Conservation (phyloP, 2,113 vertebrate species). For the Kryptolebias marmoratus region DNA sequence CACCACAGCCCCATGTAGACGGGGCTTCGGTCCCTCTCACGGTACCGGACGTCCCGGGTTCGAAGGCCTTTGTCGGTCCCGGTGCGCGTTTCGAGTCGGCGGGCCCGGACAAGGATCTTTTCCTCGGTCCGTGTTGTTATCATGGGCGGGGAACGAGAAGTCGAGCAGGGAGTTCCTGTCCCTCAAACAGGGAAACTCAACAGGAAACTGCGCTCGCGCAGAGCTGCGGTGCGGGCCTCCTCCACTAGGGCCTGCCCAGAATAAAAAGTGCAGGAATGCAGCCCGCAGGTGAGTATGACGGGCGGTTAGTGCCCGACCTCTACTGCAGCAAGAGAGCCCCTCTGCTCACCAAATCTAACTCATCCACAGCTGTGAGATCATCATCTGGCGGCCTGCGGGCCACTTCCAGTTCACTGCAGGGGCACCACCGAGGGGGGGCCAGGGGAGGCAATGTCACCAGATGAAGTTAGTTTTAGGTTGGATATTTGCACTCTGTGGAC, state of each 20-base stretch:
- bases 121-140: slow-evolving; percentile 51
- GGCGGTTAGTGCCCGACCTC: neutral
- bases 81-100: neutral
- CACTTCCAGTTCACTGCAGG: too few species aligned
- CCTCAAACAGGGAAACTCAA: slow-evolving; percentile 78
- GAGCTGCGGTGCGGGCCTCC: slow-evolving; percentile 36
- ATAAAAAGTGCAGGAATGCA: slow-evolving; percentile 51
- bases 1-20: slow-evolving; percentile 49
- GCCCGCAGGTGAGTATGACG: slow-evolving; percentile 4
- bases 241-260: slow-evolving; percentile 59
- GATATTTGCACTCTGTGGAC: too few species aligned
- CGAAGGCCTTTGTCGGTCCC: neutral
- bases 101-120: slow-evolving; percentile 43
- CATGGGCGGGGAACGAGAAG: slow-evolving; percentile 67
- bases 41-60: slow-evolving; percentile 3
- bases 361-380: too few species aligned
- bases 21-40: neutral
- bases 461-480: too few species aligned
- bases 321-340: too few species aligned
- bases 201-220: slow-evolving; percentile 68
- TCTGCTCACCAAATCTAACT: too few species aligned
- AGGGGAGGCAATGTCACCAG: too few species aligned
- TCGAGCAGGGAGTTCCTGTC: slow-evolving; percentile 79
- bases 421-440: too few species aligned
- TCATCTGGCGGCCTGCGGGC: too few species aligned